Evolutionary conservation across 2,888 invertebrate species (phyloP).

Genomic region (Operophtera brumata): DNA sequence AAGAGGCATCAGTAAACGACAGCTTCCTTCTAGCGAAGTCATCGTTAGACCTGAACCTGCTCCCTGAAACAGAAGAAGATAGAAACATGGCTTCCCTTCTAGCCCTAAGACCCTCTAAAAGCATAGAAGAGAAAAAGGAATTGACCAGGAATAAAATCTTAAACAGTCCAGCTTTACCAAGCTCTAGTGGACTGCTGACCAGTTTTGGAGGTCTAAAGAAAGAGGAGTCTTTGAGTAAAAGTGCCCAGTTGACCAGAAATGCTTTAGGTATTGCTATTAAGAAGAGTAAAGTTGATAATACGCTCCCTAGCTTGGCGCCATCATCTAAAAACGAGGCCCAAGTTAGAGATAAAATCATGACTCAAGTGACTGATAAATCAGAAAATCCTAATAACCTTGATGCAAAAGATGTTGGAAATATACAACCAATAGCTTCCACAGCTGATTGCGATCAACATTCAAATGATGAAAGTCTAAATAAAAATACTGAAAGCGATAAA

Average conservation of each 20-base stretch:
- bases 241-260: conserved; percentile 54
- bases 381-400: not conserved
- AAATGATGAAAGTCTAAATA: not conserved
- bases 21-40: conserved; percentile 86
- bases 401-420: not conserved
- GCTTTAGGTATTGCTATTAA: conserved; percentile 67
- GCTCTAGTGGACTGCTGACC: conserved; percentile 71
- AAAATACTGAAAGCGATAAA: not conserved
- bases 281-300: conserved; percentile 35
- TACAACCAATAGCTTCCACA: not conserved
- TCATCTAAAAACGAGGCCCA: conserved; percentile 3
- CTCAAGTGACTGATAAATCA: not conserved
- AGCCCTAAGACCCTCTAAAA: conserved; percentile 82
- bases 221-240: conserved; percentile 75
- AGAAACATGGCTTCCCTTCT: conserved; percentile 88
- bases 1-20: conserved; percentile 84
- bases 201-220: conserved; percentile 80
- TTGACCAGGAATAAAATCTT: conserved; percentile 75
- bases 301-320: not conserved
- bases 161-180: conserved; percentile 78
- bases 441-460: not conserved
- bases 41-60: conserved; percentile 87
- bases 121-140: conserved; percentile 80
- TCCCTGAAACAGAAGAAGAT: conserved; percentile 91
- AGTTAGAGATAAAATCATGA: not conserved